phyloP scores from a whole-genome alignment of 2,113 vertebrate genomes.

The Mormyrus lacerda region DNA sequence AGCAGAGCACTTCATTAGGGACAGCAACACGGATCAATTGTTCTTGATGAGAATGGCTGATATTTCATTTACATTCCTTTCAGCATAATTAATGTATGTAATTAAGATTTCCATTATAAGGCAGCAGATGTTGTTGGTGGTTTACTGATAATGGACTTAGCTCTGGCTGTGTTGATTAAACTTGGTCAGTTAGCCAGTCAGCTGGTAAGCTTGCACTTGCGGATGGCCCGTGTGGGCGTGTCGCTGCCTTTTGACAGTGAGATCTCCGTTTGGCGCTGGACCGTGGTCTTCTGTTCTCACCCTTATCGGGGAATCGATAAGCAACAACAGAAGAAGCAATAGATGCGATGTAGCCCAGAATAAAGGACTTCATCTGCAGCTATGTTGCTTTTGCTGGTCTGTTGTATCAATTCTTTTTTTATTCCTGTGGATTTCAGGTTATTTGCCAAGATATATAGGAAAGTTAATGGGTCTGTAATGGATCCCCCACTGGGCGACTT shows the following conservation, averaged over 20 bases:
- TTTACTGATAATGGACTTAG: constrained; percentile 16
- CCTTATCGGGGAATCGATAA: not conserved
- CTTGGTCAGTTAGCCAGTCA: not conserved
- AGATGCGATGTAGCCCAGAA: not conserved
- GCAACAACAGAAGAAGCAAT: not conserved
- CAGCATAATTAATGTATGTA: constrained; percentile 12
- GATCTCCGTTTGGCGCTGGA: not conserved
- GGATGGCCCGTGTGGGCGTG: not conserved
- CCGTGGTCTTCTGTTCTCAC: not conserved
- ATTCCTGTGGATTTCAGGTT: not conserved
- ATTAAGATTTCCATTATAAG: constrained; percentile 16
- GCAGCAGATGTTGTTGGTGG: constrained; percentile 2
- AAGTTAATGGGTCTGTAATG: not conserved
- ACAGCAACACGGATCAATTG: constrained; percentile 9
- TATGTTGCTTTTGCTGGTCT: not conserved
- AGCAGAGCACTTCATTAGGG: not conserved
- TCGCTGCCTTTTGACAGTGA: not conserved
- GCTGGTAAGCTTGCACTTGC: not conserved
- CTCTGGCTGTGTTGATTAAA: constrained; percentile 8
- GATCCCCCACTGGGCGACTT: not conserved
- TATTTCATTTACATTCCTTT: constrained; percentile 17
- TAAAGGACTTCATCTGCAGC: not conserved
- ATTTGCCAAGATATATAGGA: not conserved
- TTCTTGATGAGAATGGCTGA: constrained; percentile 9
- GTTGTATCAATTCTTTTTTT: not conserved